A percentile compares a stretch with the other conserved stretches of the same genome.
Conservation (phyloP, 1,140 invertebrate species). For the Lepidurus packardi region DNA sequence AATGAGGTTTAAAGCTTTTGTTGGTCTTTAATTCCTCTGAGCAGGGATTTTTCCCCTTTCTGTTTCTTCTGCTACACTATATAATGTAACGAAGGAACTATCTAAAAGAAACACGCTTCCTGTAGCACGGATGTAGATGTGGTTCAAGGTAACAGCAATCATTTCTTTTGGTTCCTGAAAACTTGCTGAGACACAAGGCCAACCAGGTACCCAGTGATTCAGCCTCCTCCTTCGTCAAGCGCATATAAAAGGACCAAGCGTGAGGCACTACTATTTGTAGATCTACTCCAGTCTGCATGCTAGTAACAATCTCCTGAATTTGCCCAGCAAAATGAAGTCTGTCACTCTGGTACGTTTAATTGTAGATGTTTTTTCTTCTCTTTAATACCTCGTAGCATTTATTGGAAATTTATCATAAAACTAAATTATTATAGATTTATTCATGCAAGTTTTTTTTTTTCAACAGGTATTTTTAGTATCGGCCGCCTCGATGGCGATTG, state of each 20-base stretch:
- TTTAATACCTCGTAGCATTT: too few species aligned
- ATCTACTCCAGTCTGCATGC: background rate
- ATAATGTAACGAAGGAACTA: background rate
- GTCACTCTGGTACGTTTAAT: too few species aligned
- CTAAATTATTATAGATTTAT: too few species aligned
- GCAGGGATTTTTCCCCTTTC: background rate
- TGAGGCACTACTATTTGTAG: background rate
- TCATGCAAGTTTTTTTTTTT: too few species aligned
- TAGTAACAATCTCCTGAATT: background rate
- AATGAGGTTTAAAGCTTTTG: background rate
- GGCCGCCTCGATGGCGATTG: background rate
- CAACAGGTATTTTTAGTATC: background rate
- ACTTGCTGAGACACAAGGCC: background rate
- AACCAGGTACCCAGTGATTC: constrained; percentile 4
- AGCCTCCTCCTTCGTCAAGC: background rate
- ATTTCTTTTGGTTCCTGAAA: background rate
- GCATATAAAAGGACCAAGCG: background rate
- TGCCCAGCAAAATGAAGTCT: too few species aligned
- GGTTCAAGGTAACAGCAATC: constrained; percentile 11
- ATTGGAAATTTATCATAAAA: too few species aligned
- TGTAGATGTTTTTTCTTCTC: too few species aligned
- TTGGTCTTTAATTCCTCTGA: background rate
- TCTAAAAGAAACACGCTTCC: background rate
- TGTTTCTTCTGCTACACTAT: background rate
- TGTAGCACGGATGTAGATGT: background rate